Evolutionary conservation across 2,888 invertebrate species (phyloP), one percentile per base, ranked within the genome.

Genomic region (Nemotelus pantherinus): DNA sequence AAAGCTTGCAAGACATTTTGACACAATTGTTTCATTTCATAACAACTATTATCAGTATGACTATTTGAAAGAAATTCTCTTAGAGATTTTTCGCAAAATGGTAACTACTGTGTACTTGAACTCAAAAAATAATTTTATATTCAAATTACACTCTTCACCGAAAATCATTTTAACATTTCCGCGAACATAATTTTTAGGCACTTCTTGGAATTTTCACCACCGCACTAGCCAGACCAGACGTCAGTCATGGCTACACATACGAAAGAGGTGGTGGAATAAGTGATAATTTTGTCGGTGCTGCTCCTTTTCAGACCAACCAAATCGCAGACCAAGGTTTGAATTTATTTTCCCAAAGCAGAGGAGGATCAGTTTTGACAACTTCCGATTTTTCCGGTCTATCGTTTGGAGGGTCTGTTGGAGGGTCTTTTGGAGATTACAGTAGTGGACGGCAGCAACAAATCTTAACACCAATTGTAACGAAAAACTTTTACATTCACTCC

Each of bases 401-500:
- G 41, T 6, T 10, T 47, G 53, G 75, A 6, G 48, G 7, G 1
- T 6, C 7, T 41, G 48, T 7, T 44, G 55, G 60, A 53, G 72
- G 72, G 43, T 45, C 25, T 43, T 50, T 43, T 4, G 63, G 74
- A 4, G 63, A 63, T 3, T 9, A 7, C 41, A 2, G 3, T 44
- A 41, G 44, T 3, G 53, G 39, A 39, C 43, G 50, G 2, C 50
- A 50, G 2, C 60, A 58, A 44, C 48, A 41, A 41, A 71, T 78
- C 57, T 68, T 68, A 44, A 57, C 48, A 58, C 80, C 80, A 77
- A 78, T 79, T 58, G 57, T 81, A 25, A 80, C 81, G 4, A 81
- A 81, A 67, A 53, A 81, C 55, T 78, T 81, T 53, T 81, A 80
- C 55, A 72, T 81, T 83, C 79, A 3, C 82, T 83, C 79, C n/a